Conservation (phyloP, 2,113 vertebrate species). For the Saimiri boliviensis region DNA sequence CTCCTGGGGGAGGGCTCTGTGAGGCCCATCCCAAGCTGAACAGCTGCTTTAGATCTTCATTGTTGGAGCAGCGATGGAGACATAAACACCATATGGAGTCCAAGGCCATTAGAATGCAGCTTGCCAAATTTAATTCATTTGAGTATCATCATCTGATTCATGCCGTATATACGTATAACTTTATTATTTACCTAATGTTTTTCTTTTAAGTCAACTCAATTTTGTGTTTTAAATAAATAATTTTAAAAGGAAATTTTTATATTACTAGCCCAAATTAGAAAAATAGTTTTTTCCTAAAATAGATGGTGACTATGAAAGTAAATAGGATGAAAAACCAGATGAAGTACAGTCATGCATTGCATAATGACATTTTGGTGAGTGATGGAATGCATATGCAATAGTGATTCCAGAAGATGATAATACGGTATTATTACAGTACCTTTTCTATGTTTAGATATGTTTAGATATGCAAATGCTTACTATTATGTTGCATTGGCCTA, state of each 20-base stretch:
- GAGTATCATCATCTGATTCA: not conserved
- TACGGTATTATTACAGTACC: not conserved
- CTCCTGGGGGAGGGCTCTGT: not conserved
- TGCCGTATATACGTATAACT: not conserved
- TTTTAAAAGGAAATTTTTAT: slow-evolving; percentile 23
- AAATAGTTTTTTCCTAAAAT: not conserved
- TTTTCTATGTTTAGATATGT: not conserved
- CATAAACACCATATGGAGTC: not conserved
- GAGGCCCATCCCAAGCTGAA: not conserved
- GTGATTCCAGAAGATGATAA: not conserved
- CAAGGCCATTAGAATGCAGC: not conserved
- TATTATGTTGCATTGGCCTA: not conserved
- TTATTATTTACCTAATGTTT: not conserved
- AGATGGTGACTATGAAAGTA: not conserved
- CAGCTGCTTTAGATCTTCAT: not conserved
- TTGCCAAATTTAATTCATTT: not conserved
- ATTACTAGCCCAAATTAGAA: not conserved
- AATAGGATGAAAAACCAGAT: not conserved
- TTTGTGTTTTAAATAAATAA: not conserved
- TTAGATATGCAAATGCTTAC: not conserved
- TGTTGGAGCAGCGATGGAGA: not conserved
- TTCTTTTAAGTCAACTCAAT: not conserved
- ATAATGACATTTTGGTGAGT: not conserved
- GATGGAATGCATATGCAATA: not conserved
- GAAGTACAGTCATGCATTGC: not conserved